Conservation (phyloP, 1,140 invertebrate species). For the Nasonia longicornis region DNA sequence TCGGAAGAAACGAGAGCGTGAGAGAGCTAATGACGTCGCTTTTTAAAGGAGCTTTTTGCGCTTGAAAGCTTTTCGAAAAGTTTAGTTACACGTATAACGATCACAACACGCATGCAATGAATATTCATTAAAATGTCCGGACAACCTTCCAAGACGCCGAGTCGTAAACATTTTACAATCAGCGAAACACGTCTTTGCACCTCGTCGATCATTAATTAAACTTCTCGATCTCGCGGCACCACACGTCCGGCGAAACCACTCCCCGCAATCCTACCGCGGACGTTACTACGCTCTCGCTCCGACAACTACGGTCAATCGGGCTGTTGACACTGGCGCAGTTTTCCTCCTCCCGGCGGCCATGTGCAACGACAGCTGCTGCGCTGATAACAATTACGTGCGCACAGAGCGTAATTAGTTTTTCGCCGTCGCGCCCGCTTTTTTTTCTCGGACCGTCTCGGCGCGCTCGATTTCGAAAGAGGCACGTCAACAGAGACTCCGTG, state of each 20-base stretch:
- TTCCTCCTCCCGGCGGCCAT: not conserved
- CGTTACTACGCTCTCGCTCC: not conserved
- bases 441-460: not conserved
- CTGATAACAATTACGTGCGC: conserved; percentile 9
- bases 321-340: not conserved
- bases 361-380: not conserved
- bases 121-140: too few species aligned
- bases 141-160: not conserved
- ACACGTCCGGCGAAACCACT: not conserved
- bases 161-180: not conserved
- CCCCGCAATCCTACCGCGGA: not conserved
- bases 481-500: conserved; percentile 52
- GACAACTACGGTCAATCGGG: not conserved
- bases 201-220: not conserved
- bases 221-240: not conserved
- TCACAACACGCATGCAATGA: too few species aligned
- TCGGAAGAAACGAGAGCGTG: not conserved
- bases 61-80: not conserved
- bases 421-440: not conserved
- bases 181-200: not conserved
- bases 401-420: conserved; percentile 7
- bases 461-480: conserved; percentile 41
- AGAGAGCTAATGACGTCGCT: not conserved
- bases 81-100: not conserved
- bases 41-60: not conserved